phyloP scores from a whole-genome alignment of 2,888 invertebrate genomes.

The Sepiola atlantica region DNA sequence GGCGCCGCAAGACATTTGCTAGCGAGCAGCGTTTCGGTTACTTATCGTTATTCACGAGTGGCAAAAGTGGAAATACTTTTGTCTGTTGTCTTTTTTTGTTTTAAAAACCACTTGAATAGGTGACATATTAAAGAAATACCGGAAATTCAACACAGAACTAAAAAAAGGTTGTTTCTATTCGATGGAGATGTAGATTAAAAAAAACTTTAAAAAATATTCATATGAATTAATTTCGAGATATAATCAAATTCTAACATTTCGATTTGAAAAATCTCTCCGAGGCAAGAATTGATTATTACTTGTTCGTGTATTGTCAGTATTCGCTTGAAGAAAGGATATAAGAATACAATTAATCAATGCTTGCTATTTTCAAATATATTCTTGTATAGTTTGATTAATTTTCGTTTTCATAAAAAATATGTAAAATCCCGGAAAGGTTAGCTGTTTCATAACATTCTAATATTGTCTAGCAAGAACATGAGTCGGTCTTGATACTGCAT shows the following conservation, averaged over 20 bases:
- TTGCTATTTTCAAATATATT: background rate
- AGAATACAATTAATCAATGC: background rate
- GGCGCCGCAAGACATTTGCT: background rate
- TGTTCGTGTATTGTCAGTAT: background rate
- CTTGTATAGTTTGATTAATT: background rate
- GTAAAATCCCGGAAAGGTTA: too few species aligned
- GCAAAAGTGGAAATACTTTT: background rate
- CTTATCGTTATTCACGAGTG: background rate
- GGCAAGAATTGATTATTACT: background rate
- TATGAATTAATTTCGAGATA: background rate
- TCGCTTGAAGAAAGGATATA: background rate
- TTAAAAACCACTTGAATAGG: background rate
- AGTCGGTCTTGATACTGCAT: too few species aligned
- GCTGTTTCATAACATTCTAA: accelerated
- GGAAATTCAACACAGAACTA: background rate
- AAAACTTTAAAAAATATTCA: background rate
- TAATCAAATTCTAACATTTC: background rate
- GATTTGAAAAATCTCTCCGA: background rate
- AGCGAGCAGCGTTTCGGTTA: background rate
- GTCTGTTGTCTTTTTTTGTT: background rate
- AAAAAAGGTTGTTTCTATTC: background rate
- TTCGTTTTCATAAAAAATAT: background rate
- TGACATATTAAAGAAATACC: background rate
- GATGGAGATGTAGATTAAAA: background rate
- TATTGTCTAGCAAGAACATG: background rate